These are phyloP conservation scores for Tragelaphus buxtoni DNA, from an alignment of 2,113 vertebrate species.

Conservation along the genomic window DNA sequence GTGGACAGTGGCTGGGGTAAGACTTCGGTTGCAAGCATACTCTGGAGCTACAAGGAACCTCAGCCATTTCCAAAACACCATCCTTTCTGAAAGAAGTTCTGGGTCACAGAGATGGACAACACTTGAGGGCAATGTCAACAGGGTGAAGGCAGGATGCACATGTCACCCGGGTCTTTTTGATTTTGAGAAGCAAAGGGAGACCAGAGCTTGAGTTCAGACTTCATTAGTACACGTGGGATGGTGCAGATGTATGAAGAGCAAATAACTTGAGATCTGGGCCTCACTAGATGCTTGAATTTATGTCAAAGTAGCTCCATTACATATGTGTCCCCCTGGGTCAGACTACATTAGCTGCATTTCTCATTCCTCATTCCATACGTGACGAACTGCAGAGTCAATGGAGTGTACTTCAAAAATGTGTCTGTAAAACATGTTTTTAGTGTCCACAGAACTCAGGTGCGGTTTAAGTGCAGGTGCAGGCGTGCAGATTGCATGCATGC, in stretches of 20 bases:
- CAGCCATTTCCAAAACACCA: background rate
- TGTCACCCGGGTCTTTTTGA: slow-evolving; percentile 66
- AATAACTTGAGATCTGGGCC: slow-evolving; percentile 72
- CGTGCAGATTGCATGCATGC: background rate
- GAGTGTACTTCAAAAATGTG: slow-evolving; percentile 67
- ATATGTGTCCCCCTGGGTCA: slow-evolving; percentile 80
- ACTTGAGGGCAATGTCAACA: slow-evolving; percentile 30
- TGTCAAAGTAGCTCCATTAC: slow-evolving; percentile 82
- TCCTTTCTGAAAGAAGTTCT: background rate
- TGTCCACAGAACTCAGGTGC: slow-evolving; percentile 30
- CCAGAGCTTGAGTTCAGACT: slow-evolving; percentile 57
- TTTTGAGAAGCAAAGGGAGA: slow-evolving; percentile 58
- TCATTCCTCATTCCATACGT: slow-evolving; percentile 75
- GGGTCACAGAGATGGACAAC: background rate
- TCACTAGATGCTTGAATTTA: slow-evolving; percentile 75
- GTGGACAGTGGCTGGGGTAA: background rate
- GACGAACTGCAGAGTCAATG: slow-evolving; percentile 71
- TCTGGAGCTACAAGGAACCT: background rate
- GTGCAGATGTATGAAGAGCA: slow-evolving; percentile 59
- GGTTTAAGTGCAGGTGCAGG: background rate
- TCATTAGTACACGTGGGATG: background rate
- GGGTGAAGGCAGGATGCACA: slow-evolving; percentile 26
- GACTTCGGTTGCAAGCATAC: background rate
- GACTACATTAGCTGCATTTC: slow-evolving; percentile 74
- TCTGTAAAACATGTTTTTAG: slow-evolving; percentile 13